Conservation (phyloP, 2,888 invertebrate species). For the Chymomyza fuscimana region DNA sequence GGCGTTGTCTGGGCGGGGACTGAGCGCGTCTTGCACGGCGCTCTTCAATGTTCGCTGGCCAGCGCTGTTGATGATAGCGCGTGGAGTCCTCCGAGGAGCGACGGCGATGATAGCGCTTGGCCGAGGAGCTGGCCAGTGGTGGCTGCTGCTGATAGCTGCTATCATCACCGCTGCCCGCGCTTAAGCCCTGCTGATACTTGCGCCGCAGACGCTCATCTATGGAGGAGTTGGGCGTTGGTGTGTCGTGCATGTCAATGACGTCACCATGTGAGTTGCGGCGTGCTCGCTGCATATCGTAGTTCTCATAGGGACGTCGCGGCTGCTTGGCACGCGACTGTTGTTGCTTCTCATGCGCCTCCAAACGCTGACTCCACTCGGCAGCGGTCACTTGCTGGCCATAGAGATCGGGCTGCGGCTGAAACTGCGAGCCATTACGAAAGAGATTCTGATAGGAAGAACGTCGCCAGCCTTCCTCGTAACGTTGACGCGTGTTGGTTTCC, state of each 20-base stretch:
- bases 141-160: constrained; percentile 57
- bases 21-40: constrained; percentile 63
- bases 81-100: constrained; percentile 76
- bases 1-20: constrained; percentile 54
- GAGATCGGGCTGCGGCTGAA: constrained; percentile 84
- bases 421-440: constrained; percentile 79
- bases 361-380: constrained; percentile 72
- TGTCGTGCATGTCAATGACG: constrained; percentile 46
- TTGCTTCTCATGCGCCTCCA: constrained; percentile 70
- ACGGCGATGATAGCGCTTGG: constrained; percentile 74
- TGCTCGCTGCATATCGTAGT: constrained; percentile 65
- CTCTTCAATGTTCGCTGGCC: constrained; percentile 75
- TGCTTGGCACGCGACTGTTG: constrained; percentile 40
- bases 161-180: constrained; percentile 64
- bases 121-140: constrained; percentile 37
- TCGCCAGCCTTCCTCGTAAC: constrained; percentile 86
- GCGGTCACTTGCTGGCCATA: constrained; percentile 82
- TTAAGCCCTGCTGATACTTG: constrained; percentile 51
- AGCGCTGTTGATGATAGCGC: constrained; percentile 72
- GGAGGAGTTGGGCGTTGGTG: constrained; percentile 68
- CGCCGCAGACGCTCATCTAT: constrained; percentile 69
- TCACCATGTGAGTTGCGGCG: constrained; percentile 63
- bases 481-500: constrained; percentile 82
- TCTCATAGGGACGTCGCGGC: constrained; percentile 51
- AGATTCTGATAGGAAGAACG: constrained; percentile 82